Conservation (phyloP, 2,888 invertebrate genomes). For the Dryobotodes eremita region DNA sequence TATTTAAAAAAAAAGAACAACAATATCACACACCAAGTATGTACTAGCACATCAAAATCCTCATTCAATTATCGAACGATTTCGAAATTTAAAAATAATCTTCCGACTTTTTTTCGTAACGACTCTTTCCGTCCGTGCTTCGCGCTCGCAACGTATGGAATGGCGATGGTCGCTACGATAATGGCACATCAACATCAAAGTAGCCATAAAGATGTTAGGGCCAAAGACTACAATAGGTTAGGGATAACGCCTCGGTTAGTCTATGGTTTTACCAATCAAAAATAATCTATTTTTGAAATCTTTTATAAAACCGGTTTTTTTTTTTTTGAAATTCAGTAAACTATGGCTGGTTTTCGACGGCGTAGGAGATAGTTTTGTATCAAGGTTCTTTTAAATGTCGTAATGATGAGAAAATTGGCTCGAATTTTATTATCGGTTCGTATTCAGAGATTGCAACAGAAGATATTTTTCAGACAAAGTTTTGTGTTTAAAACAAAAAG, state of each 20-base stretch:
- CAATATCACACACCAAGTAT: conserved; percentile 30
- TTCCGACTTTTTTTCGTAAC: neutral
- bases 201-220: neutral
- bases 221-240: neutral
- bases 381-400: conserved; percentile 30
- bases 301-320: neutral
- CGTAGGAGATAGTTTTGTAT: neutral
- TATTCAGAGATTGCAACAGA: neutral
- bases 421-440: neutral
- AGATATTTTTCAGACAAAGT: neutral
- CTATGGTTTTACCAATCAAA: neutral
- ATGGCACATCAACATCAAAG: conserved; percentile 1
- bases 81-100: neutral
- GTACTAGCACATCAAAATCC: conserved; percentile 28
- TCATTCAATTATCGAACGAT: neutral
- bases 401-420: conserved; percentile 13
- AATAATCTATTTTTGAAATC: neutral
- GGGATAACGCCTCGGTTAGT: neutral
- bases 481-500: no score
- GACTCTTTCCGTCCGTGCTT: conserved; percentile 28
- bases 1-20: neutral
- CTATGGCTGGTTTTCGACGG: neutral
- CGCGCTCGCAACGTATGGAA: conserved; percentile 36
- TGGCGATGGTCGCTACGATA: conserved; percentile 8
- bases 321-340: no score